Base-by-base conservation (phyloP, 2,888 invertebrate genomes). In the Apantesis nais region DNA sequence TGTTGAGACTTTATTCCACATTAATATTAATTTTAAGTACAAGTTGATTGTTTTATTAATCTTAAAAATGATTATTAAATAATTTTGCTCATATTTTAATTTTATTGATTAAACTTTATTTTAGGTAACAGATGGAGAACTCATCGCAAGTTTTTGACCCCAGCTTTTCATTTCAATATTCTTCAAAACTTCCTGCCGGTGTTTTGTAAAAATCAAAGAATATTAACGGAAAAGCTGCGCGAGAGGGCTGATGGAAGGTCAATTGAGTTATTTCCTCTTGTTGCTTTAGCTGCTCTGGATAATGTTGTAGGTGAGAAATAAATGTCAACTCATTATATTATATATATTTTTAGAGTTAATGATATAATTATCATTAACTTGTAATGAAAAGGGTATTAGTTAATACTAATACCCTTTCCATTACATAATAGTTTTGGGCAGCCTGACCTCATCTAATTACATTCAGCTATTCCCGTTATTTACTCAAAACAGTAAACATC, bases 161-260 rank as follows among this genome's bases (percentile, higher is more conserved):
- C 97, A 0, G 96, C 97, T 0, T 98, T 97, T 88, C 98, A 98
- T 88, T 97, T 97, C 85, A 96, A 96, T 83, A 97, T 97, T 72
- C 88, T 98, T 67, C 96, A 97, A 84, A 96, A 97, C 79, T 97
- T 97, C 87, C 88, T 97, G 11, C 96, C 96, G 9, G 95, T 97
- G 0, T 97, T 98, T 84, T 96, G 97, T 81, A 95, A 95, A 70
- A 96, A 97, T 75, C 93, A 96, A 31, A 88, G 91, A 60, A 91
- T 96, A 31, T 90, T 98, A 70, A 87, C 96, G 0, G 86, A 95
- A 1, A 96, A 96, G 79, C 86, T 97, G 37, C 84, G 84, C 41
- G 87, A 89, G 0, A 81, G 89, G 39, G 92, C 90, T 55, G 95
- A 91, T 72, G 91, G 89, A 0, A 72, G 77, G 7, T 83, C 87